Base-by-base conservation (phyloP, 2,113 vertebrate species). In the Willisornis vidua region DNA sequence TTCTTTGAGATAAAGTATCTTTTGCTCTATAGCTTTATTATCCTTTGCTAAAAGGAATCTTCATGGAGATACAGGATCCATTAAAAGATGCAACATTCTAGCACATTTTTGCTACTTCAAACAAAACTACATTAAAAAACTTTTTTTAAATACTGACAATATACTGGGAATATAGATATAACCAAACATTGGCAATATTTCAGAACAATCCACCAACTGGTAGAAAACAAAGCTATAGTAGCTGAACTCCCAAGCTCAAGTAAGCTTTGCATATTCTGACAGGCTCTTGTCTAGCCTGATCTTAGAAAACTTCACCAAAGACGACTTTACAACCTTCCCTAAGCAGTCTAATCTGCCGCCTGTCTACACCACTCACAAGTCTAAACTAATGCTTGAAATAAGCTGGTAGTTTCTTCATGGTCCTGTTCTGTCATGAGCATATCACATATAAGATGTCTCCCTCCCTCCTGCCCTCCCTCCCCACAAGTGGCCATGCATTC, bases 301-400 rank as follows among this genome's bases (percentile, higher is more conserved):
- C 45, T 84, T 92, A 76, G 61, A 93, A 93, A 49, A 18, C 54
- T 89, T 89, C 48, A 78, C 20, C 5, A 4, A 80, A 73, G 37
- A 79, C 31, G 33, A 11, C 41, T 89, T 66, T 31, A 52, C 57
- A 90, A 16, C 57, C 39, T 62, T 62, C 33, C 6, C 13, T 76
- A 78, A 89, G 35, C 14, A 25, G 31, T 59, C 48, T 87, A 78
- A 93, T 94, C 95, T 92, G 48, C 66, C 0, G 2, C 41, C 63
- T 90, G 63, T 86, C 82, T 94, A 24, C 28, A 25, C 43, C 84
- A 26, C 71, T 90, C 51, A 59, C 51, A 90, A 58, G 51, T 84
- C 51, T 81, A 71, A 90, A 70, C 28, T 71, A 73, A 87, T 54
- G 49, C 78, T 48, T 92, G 57, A 92, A 37, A 62, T 94, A 93